Conservation (phyloP, 2,888 invertebrate genomes). For the Tethea ocularis region DNA sequence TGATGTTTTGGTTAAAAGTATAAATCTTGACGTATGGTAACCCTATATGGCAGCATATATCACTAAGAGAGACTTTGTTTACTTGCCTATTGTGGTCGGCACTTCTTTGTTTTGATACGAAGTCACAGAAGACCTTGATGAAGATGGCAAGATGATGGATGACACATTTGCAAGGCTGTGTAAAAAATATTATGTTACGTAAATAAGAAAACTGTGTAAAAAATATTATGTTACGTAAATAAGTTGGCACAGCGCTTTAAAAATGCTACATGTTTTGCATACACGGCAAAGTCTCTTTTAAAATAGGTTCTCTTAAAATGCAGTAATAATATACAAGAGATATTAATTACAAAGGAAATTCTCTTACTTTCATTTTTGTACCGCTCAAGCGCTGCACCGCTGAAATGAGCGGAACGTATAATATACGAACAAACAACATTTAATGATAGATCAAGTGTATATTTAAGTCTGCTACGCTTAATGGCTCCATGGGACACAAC, state of each 20-base stretch:
- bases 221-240: background rate
- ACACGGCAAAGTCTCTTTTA: background rate
- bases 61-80: background rate
- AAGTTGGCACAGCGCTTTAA: no score
- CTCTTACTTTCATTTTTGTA: background rate
- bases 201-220: no score
- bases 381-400: conserved; percentile 4
- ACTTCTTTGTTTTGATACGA: background rate
- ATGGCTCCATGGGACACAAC: conserved; percentile 25
- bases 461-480: conserved; percentile 4
- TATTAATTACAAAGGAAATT: conserved; percentile 2
- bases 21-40: background rate
- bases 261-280: background rate
- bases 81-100: background rate
- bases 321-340: background rate
- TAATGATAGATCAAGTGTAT: conserved; percentile 5
- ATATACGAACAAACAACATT: background rate
- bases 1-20: no score
- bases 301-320: background rate
- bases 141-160: background rate
- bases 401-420: conserved; percentile 8
- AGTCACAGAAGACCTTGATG: background rate
- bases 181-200: no score
- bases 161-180: background rate
- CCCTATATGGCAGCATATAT: background rate